Evolutionary conservation across 2,888 invertebrate genomes (phyloP).

Genomic region (Orthonevra nobilis): DNA sequence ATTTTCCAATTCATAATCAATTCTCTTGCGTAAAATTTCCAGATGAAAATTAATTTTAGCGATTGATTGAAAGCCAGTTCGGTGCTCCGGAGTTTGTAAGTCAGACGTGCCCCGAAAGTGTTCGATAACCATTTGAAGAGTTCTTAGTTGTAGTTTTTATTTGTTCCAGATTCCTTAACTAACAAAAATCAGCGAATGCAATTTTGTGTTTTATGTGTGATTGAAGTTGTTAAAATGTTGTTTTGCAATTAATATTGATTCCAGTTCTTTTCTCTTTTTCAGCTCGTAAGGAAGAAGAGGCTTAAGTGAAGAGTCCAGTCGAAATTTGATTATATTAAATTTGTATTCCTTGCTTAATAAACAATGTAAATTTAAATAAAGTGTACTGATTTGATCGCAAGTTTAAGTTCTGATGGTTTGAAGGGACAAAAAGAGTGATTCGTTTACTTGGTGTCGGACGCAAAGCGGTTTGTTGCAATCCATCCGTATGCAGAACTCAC

Average conservation of each 20-base stretch:
- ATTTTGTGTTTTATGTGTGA: constrained; percentile 18
- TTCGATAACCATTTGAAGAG: constrained; percentile 34
- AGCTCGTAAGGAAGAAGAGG: constrained; percentile 10
- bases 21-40: constrained; percentile 70
- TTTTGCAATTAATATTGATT: constrained; percentile 12
- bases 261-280: constrained; percentile 7
- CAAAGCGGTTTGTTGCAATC: too few species aligned
- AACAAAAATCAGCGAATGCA: constrained; percentile 33
- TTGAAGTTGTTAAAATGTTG: constrained; percentile 24
- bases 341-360: constrained; percentile 45
- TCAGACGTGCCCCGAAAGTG: constrained; percentile 34
- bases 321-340: constrained; percentile 38
- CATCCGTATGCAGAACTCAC: too few species aligned
- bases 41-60: constrained; percentile 73
- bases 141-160: constrained; percentile 4
- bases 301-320: constrained; percentile 17
- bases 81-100: constrained; percentile 48
- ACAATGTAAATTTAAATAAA: constrained; percentile 39
- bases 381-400: too few species aligned
- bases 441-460: too few species aligned
- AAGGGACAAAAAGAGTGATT: too few species aligned
- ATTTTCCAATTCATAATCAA: constrained; percentile 12
- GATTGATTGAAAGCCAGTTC: background rate
- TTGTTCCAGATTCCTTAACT: constrained; percentile 26
- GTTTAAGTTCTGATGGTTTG: too few species aligned